Conservation (phyloP, 2,113 vertebrate genomes). For the Empidonax alnorum region DNA sequence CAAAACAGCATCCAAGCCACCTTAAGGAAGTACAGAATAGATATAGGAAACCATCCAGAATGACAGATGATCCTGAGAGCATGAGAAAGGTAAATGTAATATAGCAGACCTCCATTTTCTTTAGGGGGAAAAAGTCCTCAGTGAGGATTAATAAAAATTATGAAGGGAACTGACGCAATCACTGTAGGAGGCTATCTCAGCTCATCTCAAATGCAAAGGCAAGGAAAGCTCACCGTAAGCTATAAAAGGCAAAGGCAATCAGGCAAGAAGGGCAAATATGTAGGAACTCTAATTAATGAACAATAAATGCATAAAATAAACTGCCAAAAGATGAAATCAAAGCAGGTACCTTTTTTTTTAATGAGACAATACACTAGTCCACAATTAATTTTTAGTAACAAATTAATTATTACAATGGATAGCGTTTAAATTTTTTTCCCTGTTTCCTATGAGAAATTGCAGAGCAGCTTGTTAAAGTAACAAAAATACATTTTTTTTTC, state of each 20-base stretch:
- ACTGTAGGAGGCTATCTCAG: conserved; percentile 58
- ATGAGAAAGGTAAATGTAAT: conserved; percentile 6
- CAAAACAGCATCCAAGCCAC: background rate
- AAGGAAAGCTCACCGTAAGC: conserved; percentile 8
- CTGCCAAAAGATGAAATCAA: conserved; percentile 43
- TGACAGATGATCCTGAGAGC: background rate
- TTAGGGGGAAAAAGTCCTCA: background rate
- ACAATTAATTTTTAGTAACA: conserved; percentile 41
- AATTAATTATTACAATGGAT: conserved; percentile 40
- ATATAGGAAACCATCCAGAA: background rate
- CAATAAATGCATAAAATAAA: conserved; percentile 62
- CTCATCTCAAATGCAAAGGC: conserved; percentile 62
- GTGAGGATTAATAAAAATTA: conserved; percentile 49
- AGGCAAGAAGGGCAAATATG: conserved; percentile 64
- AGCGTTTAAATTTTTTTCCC: background rate
- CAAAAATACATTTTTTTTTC: background rate
- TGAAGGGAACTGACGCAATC: conserved; percentile 53
- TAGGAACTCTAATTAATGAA: conserved; percentile 55
- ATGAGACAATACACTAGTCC: conserved; percentile 5
- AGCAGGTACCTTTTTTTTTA: conserved; percentile 19
- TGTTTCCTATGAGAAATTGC: background rate
- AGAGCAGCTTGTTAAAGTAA: background rate
- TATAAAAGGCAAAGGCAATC: conserved; percentile 67
- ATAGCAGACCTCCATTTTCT: conserved; percentile 5
- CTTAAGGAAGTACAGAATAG: conserved; percentile 1